A percentile compares a stretch with the other conserved stretches of the same genome.
Conservation (phyloP, 2,113 vertebrate species). For the Euleptes europaea region DNA sequence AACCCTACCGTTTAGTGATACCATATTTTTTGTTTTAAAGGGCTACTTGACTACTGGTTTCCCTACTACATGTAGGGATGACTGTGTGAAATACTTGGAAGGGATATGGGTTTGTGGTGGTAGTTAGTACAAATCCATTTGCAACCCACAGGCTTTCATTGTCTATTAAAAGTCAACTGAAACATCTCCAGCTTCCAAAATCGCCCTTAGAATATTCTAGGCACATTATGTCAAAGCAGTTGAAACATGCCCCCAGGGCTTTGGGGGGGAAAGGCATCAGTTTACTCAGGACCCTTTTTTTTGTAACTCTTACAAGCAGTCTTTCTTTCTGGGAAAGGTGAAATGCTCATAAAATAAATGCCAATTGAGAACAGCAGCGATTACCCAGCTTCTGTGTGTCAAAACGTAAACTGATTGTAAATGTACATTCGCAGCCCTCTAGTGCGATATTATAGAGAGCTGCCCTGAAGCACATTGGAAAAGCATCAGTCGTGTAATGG, state of each 20-base stretch:
- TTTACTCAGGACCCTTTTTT: slow-evolving; percentile 1
- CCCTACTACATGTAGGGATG: rapidly evolving
- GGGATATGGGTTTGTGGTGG: neutral
- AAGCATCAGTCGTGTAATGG: slow-evolving; percentile 28
- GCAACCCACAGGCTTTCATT: neutral
- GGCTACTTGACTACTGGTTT: neutral
- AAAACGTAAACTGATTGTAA: slow-evolving; percentile 38
- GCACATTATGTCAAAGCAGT: neutral
- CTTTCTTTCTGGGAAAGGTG: slow-evolving; percentile 9
- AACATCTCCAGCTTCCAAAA: neutral
- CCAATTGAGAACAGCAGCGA: slow-evolving; percentile 35
- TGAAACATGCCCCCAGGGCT: slow-evolving; percentile 7
- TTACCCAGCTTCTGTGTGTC: neutral
- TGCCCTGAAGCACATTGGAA: slow-evolving; percentile 36
- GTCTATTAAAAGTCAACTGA: neutral
- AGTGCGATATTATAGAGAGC: slow-evolving; percentile 41
- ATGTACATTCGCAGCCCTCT: slow-evolving; percentile 22
- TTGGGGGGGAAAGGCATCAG: slow-evolving; percentile 22
- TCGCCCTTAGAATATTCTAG: neutral
- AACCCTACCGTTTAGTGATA: neutral
- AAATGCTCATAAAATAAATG: slow-evolving; percentile 31
- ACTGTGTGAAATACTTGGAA: neutral
- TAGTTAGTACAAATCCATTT: slow-evolving; percentile 29
- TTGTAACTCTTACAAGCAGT: slow-evolving; percentile 38
- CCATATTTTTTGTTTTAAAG: neutral